These are phyloP conservation scores for Sthenelais limicola DNA, from an alignment of 2,888 invertebrate genomes.

Conservation along the genomic window DNA sequence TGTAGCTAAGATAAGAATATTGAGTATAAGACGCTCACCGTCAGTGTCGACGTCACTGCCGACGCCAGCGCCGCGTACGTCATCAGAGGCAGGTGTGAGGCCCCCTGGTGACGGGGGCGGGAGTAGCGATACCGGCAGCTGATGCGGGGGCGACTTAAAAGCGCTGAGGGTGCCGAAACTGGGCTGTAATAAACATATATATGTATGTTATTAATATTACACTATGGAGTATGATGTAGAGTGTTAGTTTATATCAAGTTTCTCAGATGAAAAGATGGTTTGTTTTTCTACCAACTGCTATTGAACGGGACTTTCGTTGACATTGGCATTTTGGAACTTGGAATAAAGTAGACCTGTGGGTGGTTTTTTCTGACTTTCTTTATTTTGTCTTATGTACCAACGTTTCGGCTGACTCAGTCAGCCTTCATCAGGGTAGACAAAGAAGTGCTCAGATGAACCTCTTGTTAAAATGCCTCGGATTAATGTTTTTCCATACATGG, in stretches of 20 bases:
- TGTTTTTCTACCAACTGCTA: not conserved
- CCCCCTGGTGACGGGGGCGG: not conserved
- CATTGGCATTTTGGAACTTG: too few species aligned
- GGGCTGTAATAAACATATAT: constrained; percentile 55
- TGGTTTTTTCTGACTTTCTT: too few species aligned
- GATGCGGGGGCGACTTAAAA: constrained; percentile 57
- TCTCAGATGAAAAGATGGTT: not conserved
- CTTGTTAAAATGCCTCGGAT: too few species aligned
- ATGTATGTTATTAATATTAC: too few species aligned
- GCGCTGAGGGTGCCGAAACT: constrained; percentile 59
- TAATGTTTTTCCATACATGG: too few species aligned
- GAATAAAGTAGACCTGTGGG: too few species aligned
- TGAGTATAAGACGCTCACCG: constrained; percentile 40
- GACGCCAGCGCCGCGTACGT: constrained; percentile 54
- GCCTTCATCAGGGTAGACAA: too few species aligned
- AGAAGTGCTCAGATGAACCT: too few species aligned
- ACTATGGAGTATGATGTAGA: not conserved
- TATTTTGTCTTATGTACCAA: too few species aligned
- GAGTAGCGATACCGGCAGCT: constrained; percentile 50
- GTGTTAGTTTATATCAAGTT: not conserved
- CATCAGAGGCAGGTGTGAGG: constrained; percentile 50
- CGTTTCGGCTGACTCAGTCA: too few species aligned
- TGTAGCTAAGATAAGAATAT: not conserved
- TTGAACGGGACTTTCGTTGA: too few species aligned
- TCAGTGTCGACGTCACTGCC: constrained; percentile 50